phyloP scores from a whole-genome alignment of 2,113 vertebrate species.

The Chitala chitala region DNA sequence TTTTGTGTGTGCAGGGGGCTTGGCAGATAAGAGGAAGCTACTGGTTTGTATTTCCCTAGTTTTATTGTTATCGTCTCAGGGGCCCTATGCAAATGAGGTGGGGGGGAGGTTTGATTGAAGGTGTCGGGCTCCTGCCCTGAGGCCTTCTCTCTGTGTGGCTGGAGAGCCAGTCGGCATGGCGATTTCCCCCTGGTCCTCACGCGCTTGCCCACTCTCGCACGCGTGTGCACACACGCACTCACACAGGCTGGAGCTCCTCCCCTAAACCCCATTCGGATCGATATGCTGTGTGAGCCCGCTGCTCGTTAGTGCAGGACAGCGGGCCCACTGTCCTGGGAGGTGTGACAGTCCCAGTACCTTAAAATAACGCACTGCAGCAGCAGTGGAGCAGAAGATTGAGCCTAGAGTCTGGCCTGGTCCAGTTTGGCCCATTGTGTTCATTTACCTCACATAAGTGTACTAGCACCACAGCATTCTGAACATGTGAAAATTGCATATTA shows the following conservation, averaged over 20 bases:
- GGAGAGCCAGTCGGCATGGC: constrained; percentile 16
- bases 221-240: constrained; percentile 17
- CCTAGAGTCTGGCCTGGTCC: neutral
- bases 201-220: constrained; percentile 30
- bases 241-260: constrained; percentile 27
- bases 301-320: constrained; percentile 55
- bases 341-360: constrained; percentile 51
- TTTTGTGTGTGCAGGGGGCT: constrained; percentile 20
- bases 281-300: constrained; percentile 30
- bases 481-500: no score
- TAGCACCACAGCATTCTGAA: neutral
- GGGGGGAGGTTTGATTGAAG: constrained; percentile 33
- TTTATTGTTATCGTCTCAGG: constrained; percentile 29
- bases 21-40: constrained; percentile 13
- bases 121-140: constrained; percentile 35
- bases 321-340: constrained; percentile 55
- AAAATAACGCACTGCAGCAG: constrained; percentile 1
- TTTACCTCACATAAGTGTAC: neutral
- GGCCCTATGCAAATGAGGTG: constrained; percentile 50
- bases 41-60: constrained; percentile 41
- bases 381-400: neutral
- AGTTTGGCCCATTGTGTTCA: no score
- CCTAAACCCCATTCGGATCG: constrained; percentile 44
- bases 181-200: constrained; percentile 17
- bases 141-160: constrained; percentile 30